Conservation (phyloP, 2,113 vertebrate genomes). For the Acrocephalus arundinaceus region DNA sequence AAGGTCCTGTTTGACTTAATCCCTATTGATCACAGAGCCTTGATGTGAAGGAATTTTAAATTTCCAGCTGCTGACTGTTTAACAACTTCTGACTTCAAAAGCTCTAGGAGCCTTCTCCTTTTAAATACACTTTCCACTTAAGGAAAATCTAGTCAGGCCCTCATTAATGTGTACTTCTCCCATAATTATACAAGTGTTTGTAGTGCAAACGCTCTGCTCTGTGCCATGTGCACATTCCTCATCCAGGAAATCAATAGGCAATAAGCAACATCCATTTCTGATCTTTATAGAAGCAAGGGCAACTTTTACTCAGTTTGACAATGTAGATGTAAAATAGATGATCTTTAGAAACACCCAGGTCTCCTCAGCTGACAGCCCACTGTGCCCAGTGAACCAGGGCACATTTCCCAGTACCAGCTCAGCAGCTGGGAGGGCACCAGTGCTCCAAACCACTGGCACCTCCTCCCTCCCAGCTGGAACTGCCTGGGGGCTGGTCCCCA, state of each 20-base stretch:
- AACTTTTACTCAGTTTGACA: neutral
- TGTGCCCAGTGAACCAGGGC: neutral
- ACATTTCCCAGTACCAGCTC: neutral
- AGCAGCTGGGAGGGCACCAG: neutral
- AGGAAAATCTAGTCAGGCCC: neutral
- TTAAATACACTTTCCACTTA: conserved; percentile 50
- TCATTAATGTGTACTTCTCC: conserved; percentile 39
- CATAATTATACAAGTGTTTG: conserved; percentile 30
- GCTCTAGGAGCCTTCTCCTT: conserved; percentile 9
- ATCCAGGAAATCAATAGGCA: conserved; percentile 33
- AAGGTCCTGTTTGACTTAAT: conserved; percentile 50
- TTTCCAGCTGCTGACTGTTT: conserved; percentile 46
- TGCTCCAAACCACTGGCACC: rapidly evolving
- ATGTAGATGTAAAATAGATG: neutral
- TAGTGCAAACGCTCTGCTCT: neutral
- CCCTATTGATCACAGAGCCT: conserved; percentile 40
- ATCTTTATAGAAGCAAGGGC: neutral
- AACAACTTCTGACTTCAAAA: conserved; percentile 56
- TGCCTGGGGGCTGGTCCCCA: neutral
- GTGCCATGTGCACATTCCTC: neutral
- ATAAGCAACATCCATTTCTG: conserved; percentile 1
- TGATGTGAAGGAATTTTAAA: conserved; percentile 55
- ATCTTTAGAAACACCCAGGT: neutral
- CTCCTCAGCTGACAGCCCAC: neutral
- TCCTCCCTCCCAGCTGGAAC: neutral